These are phyloP conservation scores for Eumacrocentrus americanus DNA, from an alignment of 2,888 invertebrate genomes.

Conservation along the genomic window DNA sequence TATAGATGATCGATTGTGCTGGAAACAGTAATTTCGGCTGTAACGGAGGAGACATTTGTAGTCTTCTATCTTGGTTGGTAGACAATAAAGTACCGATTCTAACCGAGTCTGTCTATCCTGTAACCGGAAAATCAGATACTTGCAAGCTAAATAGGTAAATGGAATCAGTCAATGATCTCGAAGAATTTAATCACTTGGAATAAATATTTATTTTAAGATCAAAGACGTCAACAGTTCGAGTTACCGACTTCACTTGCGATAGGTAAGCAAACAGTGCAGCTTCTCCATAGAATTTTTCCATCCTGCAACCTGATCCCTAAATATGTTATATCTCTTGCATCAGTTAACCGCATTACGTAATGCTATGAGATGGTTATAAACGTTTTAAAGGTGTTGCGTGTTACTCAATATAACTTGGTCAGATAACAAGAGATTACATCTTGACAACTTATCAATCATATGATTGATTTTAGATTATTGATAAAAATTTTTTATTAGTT, in stretches of 20 bases:
- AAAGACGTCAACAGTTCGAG: conserved; percentile 41
- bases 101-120: conserved; percentile 70
- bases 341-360: no score
- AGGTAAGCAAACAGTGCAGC: no score
- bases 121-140: conserved; percentile 63
- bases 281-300: no score
- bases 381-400: no score
- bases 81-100: conserved; percentile 66
- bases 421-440: no score
- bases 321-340: no score
- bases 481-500: conserved; percentile 61
- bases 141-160: conserved; percentile 61
- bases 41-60: conserved; percentile 80
- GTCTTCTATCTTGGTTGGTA: conserved; percentile 76
- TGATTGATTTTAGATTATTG: conserved; percentile 1
- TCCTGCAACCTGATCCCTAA: no score
- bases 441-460: no score
- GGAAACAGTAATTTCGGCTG: conserved; percentile 76
- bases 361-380: no score
- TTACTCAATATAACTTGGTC: no score
- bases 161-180: not conserved
- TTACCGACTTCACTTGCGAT: conserved; percentile 66
- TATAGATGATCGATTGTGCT: conserved; percentile 82
- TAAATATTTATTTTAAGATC: conserved; percentile 46
- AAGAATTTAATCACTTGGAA: not conserved